These are phyloP conservation scores for Cheilosia pagana DNA, from an alignment of 2,888 invertebrate genomes.

Conservation along the genomic window DNA sequence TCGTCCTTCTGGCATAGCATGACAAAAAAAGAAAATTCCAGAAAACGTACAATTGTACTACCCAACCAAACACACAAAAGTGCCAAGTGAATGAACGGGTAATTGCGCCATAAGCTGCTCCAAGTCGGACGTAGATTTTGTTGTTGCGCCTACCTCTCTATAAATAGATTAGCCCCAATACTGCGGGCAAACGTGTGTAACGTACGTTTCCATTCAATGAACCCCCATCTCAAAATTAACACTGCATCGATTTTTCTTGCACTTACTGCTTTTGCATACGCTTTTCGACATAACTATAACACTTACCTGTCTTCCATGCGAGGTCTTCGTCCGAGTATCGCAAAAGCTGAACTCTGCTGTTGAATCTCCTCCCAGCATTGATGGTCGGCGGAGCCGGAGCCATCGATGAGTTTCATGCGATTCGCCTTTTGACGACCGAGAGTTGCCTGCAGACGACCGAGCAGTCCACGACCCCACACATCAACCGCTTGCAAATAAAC, in stretches of 20 bases:
- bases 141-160: slow-evolving; percentile 13
- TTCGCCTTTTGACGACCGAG: slow-evolving; percentile 80
- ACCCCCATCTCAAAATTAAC: slow-evolving; percentile 36
- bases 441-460: slow-evolving; percentile 84
- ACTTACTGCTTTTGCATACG: neutral
- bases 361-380: slow-evolving; percentile 91
- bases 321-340: slow-evolving; percentile 94
- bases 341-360: slow-evolving; percentile 92
- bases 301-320: slow-evolving; percentile 94
- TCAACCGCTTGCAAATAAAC: slow-evolving; percentile 93
- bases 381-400: slow-evolving; percentile 83
- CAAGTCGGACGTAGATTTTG: slow-evolving; percentile 8
- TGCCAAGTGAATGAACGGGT: slow-evolving; percentile 34
- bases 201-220: slow-evolving; percentile 44
- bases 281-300: neutral
- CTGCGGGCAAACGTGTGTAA: slow-evolving; percentile 9
- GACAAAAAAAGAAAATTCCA: slow-evolving; percentile 33
- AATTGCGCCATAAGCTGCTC: slow-evolving; percentile 20
- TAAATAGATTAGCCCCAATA: slow-evolving; percentile 69
- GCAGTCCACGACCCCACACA: slow-evolving; percentile 90
- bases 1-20: neutral
- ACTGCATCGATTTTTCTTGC: slow-evolving; percentile 64
- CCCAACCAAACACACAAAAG: neutral
- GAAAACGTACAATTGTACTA: neutral
- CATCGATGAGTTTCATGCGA: slow-evolving; percentile 78